Evolutionary conservation across 2,888 invertebrate genomes (phyloP), one percentile per base, ranked within the genome.

Genomic region (Synergus itoensis): DNA sequence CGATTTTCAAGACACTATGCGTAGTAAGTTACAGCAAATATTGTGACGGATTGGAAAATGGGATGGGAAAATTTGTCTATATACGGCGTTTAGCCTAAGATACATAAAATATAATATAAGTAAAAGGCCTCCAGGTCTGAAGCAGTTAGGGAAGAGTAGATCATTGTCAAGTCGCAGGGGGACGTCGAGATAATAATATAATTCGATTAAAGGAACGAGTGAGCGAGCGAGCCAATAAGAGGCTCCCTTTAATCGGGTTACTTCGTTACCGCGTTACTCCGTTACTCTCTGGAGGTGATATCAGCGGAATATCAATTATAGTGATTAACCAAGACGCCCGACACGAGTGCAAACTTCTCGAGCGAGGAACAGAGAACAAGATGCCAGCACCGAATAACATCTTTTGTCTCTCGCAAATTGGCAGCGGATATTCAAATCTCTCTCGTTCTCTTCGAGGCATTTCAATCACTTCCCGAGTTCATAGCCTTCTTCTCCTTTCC

Each of bases 261-360:
- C 87, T 89, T 91, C 90, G 88, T 92, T 91, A 91, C 89, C 87
- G 85, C 83, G 88, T 90, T 91, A 90, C 90, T 88, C 90, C 89
- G 89, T 91, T 90, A 90, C 88, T 86, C 87, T 86, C 85, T 83
- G 83, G 84, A 84, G 91, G 90, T 91, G 91, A 91, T 91, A 91
- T 91, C 91, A 90, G 86, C 88, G 91, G 92, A 92, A 92, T 92
- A 92, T 92, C 92, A 92, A 92, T 92, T 92, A 92, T 91, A 91
- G 91, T 92, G 91, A 92, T 92, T 92, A 92, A 91, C 91, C 88
- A 87, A 91, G 92, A 92, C 91, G 90, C 86, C 84, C 85, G 84
- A 69, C 80, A 76, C 84, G 80, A 75, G 77, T 81, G 81, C 84
- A 88, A 90, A 90, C 89, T 90, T 90, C 85, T 81, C 81, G 77